Evolutionary conservation across 2,888 invertebrate species (phyloP), one percentile per base, ranked within the genome.

Genomic region (Metopia argyrocephala): DNA sequence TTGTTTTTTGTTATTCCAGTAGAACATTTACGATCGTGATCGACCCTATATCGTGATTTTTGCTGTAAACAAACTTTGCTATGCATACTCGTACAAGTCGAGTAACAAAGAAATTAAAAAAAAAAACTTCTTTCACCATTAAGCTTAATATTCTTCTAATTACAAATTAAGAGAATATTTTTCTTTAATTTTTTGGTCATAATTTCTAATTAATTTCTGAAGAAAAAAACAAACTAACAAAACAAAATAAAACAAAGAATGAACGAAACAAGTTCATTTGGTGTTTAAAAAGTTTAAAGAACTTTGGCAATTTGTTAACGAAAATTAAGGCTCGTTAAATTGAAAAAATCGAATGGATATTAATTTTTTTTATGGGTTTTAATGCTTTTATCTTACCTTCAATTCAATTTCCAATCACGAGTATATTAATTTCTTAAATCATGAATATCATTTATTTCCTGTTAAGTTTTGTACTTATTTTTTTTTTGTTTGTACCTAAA

Each of bases 21-120:
- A 65, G 50, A n/a, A 71, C 28, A 82, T 83, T 83, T 84, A 82
- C 74, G 85, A 85, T 86, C 86, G 86, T 86, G 86, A 86, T 85
- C 83, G 85, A 84, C 82, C 84, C 85, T 84, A 85, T 84, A 85
- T 85, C 86, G 85, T 85, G 85, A 85, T 85, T 85, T 84, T 85
- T 83, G 71, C 82, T 82, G 80, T 82, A 79, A 82, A 79, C 76
- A 82, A 82, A 82, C 76, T 83, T 76, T 76, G 28, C 56, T 76
- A 59, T 68, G n/a, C n/a, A n/a, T n/a, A n/a, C 75, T 70, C 71
- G 25, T 15, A n/a, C 31, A 18, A 48, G 50, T 27, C 27, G 7
- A 25, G 20, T n/a, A 20, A 59, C 6, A 28, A 68, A 52, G n/a
- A 57, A 50, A 18, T 28, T 52, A 6, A 46, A 68, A 57, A 38